Conservation (phyloP, 2,797 vertebrate species). For the Bucorvus abyssinicus region DNA sequence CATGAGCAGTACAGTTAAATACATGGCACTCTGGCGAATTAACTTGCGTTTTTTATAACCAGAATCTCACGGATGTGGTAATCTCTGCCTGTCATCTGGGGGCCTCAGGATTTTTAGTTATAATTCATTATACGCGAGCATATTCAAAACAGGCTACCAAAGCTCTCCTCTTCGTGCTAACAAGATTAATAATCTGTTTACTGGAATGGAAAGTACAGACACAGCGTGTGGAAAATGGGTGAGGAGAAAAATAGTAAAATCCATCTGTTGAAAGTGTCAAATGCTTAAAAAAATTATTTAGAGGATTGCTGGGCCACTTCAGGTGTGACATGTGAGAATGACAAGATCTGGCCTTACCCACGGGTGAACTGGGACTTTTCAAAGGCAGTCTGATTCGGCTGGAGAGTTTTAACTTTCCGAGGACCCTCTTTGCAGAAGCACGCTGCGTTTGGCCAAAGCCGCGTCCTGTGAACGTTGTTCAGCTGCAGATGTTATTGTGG, state of each 20-base stretch:
- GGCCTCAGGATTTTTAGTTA: background rate
- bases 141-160: background rate
- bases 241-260: background rate
- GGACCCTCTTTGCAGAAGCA: background rate
- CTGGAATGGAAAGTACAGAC: background rate
- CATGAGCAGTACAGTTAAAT: background rate
- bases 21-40: background rate
- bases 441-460: background rate
- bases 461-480: background rate
- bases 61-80: background rate
- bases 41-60: background rate
- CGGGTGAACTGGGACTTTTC: background rate
- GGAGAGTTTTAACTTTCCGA: background rate
- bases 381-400: background rate
- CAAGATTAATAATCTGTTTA: background rate
- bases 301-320: background rate
- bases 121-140: background rate
- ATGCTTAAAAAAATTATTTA: background rate
- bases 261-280: background rate
- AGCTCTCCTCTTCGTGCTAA: background rate
- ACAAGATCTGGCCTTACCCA: no score
- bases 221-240: background rate
- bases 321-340: fast-evolving
- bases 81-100: background rate
- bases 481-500: background rate